phyloP scores from a whole-genome alignment of 2,888 invertebrate genomes.

The Hypomecis punctinalis region DNA sequence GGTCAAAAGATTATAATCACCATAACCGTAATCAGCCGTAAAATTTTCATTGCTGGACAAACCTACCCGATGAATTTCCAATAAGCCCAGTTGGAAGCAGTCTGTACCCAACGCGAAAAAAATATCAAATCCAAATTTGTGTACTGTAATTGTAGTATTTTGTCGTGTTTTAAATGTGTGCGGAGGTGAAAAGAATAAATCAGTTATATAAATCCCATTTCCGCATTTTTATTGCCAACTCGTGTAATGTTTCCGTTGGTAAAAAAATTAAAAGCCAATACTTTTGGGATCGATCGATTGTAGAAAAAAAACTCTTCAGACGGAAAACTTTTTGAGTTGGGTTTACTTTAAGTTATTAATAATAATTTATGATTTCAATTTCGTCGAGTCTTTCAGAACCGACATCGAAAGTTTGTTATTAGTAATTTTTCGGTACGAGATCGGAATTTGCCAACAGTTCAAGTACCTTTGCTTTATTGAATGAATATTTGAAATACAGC shows the following conservation, averaged over 20 bases:
- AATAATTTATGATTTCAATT: constrained; percentile 19
- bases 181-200: constrained; percentile 30
- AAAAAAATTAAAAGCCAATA: constrained; percentile 27
- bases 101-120: too few species aligned
- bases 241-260: constrained; percentile 17
- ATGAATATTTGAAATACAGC: constrained; percentile 2
- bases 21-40: too few species aligned
- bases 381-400: constrained; percentile 11
- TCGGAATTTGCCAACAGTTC: constrained; percentile 17
- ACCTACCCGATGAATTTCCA: too few species aligned
- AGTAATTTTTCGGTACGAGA: constrained; percentile 1
- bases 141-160: too few species aligned
- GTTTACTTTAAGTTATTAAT: constrained; percentile 23
- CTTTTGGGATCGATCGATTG: constrained; percentile 28
- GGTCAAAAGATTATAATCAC: too few species aligned
- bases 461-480: neutral
- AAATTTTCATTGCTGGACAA: too few species aligned
- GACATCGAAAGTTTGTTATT: constrained; percentile 11
- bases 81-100: too few species aligned
- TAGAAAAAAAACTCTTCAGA: constrained; percentile 20
- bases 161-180: too few species aligned
- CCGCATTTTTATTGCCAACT: constrained; percentile 28
- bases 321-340: constrained; percentile 14
- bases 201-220: constrained; percentile 30
- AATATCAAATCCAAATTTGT: too few species aligned